Conservation (phyloP, 2,888 invertebrate species). For the Pseudanteris insignis region DNA sequence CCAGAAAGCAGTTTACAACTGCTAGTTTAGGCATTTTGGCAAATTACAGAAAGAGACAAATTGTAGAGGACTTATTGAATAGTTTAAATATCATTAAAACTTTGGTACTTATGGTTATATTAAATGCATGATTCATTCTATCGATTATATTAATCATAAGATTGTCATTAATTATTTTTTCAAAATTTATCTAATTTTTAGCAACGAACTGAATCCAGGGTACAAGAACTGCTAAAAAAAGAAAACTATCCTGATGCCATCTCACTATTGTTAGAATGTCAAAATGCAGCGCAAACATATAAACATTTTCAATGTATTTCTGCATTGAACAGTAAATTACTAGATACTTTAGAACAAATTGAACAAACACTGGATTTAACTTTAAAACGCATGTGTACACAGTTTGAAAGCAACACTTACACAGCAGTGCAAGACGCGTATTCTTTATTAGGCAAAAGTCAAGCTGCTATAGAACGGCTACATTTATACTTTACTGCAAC, state of each 20-base stretch:
- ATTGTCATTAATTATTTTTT: conserved; percentile 1
- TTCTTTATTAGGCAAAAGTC: conserved; percentile 86
- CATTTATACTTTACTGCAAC: conserved; percentile 95
- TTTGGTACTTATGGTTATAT: conserved; percentile 67
- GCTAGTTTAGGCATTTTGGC: conserved; percentile 90
- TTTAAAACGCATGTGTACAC: conserved; percentile 75
- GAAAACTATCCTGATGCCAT: conserved; percentile 92
- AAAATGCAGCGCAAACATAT: conserved; percentile 84
- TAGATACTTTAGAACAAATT: conserved; percentile 89
- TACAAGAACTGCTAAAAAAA: conserved; percentile 81
- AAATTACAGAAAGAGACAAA: conserved; percentile 88
- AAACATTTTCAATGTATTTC: conserved; percentile 92
- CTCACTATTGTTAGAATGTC: conserved; percentile 86
- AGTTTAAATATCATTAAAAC: conserved; percentile 84
- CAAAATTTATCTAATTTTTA: conserved; percentile 52
- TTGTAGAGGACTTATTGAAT: conserved; percentile 80
- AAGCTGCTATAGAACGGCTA: conserved; percentile 92
- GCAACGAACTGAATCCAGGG: conserved; percentile 85
- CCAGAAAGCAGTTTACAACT: conserved; percentile 79
- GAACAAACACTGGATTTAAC: conserved; percentile 92
- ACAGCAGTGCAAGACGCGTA: conserved; percentile 88
- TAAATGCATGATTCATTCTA: no score
- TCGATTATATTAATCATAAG: no score
- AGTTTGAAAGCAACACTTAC: conserved; percentile 77
- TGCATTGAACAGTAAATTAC: conserved; percentile 84